Conservation (phyloP, 2,888 invertebrate species). For the Pocota personata region DNA sequence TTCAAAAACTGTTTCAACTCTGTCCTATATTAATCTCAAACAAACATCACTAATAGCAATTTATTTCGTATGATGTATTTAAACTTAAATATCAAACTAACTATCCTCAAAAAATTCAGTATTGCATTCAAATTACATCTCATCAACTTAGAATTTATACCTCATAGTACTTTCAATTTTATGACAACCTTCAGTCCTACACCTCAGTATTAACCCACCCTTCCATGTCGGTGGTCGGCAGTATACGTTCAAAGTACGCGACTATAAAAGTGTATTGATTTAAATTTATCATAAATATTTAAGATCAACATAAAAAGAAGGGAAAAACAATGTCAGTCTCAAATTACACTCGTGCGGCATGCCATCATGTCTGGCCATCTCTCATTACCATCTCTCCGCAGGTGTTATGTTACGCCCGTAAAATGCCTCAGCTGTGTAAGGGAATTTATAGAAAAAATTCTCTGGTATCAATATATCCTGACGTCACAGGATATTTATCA, state of each 20-base stretch:
- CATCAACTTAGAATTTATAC: not conserved
- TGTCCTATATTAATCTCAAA: too few species aligned
- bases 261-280: slow-evolving; percentile 9
- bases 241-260: not conserved
- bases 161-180: not conserved
- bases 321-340: slow-evolving; percentile 1
- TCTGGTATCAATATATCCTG: not conserved
- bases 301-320: not conserved
- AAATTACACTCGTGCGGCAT: slow-evolving; percentile 23
- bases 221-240: not conserved
- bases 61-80: too few species aligned
- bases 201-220: not conserved
- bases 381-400: slow-evolving; percentile 16
- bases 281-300: slow-evolving; percentile 15
- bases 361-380: slow-evolving; percentile 15
- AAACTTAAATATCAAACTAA: not conserved
- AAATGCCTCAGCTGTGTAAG: not conserved
- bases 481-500: slow-evolving; percentile 39
- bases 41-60: too few species aligned
- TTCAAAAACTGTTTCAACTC: too few species aligned
- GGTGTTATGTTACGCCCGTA: slow-evolving; percentile 10
- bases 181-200: not conserved
- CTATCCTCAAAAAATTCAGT: not conserved
- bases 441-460: not conserved
- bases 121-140: not conserved